These are phyloP conservation scores for Drosophila macrothrix DNA, from an alignment of 2,888 invertebrate species.

Conservation along the genomic window DNA sequence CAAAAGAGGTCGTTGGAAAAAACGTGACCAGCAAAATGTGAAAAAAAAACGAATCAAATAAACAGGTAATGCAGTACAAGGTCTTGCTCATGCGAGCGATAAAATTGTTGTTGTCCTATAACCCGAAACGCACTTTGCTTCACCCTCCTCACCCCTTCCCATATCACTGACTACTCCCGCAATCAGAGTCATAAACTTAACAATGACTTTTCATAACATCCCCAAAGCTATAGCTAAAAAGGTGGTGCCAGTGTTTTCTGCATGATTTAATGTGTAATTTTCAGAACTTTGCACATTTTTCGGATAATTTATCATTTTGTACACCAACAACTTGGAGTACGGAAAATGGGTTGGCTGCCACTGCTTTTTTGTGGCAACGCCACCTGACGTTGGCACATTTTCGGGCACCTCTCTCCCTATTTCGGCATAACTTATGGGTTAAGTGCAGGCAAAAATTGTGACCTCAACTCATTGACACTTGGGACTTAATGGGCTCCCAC, in stretches of 20 bases:
- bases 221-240: neutral
- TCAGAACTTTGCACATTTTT: slow-evolving; percentile 78
- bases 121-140: slow-evolving; percentile 27
- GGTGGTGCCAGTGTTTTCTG: slow-evolving; percentile 52
- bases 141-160: neutral
- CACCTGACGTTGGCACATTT: slow-evolving; percentile 67
- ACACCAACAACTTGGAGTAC: slow-evolving; percentile 33
- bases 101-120: slow-evolving; percentile 50
- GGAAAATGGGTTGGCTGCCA: neutral
- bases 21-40: slow-evolving; percentile 67
- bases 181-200: slow-evolving; percentile 70
- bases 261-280: slow-evolving; percentile 81
- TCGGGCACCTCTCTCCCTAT: neutral
- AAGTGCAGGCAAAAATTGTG: slow-evolving; percentile 64
- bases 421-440: slow-evolving; percentile 46
- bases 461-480: slow-evolving; percentile 76
- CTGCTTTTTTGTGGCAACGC: slow-evolving; percentile 50
- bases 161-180: neutral
- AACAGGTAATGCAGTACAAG: slow-evolving; percentile 48
- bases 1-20: slow-evolving; percentile 38
- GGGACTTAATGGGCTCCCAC: slow-evolving; percentile 50
- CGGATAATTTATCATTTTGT: slow-evolving; percentile 76
- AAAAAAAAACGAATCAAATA: slow-evolving; percentile 12
- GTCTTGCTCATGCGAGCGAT: slow-evolving; percentile 56
- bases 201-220: slow-evolving; percentile 68